Base-by-base conservation (phyloP, 2,113 vertebrate species). In the Dipodomys ordii region DNA sequence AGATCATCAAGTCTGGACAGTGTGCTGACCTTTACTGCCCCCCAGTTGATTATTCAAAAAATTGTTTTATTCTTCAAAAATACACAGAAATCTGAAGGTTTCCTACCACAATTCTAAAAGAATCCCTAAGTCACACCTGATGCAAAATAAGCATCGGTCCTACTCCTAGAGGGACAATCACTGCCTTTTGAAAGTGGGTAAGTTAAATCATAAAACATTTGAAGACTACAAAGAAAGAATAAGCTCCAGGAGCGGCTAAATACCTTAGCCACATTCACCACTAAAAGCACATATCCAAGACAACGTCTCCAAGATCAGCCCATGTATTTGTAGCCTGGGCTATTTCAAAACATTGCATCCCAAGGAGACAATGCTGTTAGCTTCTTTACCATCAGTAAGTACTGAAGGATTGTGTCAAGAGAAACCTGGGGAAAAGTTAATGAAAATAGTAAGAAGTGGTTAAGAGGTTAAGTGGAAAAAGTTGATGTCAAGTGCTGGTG, bases 21-120 rank as follows among this genome's bases (percentile, higher is more conserved):
- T 86, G 78, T 0, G 7, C 32, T 86, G 65, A 9, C 57, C 88
- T 78, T 73, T 77, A 83, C 94, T 95, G 94, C 84, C 89, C 90
- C 12, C 65, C 94, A 94, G 68, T 49, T 62, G 93, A 72, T 30
- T 73, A 30, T 67, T 72, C 8, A 32, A 49, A 83, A 82, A 92
- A 92, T 62, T 35, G 23, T 49, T 46, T 0, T 25, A 35, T 19
- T 81, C 22, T 84, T 72, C 65, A 39, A 91, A 60, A 35, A 22
- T 11, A 32, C n/a, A 80, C 68, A 69, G 28, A 86, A 71, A 86
- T 32, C 71, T 73, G 65, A 49, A 76, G 78, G 23, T 60, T 39
- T 74, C 39, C 19, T 22, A 57, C 60, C 71, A 89, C 27, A 5
- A 23, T 32, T 62, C 77, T 72, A 85, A 83, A 93, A 65, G 16